Evolutionary conservation across 2,888 invertebrate species (phyloP).

Genomic region (Branchipolynoe longqiensis): DNA sequence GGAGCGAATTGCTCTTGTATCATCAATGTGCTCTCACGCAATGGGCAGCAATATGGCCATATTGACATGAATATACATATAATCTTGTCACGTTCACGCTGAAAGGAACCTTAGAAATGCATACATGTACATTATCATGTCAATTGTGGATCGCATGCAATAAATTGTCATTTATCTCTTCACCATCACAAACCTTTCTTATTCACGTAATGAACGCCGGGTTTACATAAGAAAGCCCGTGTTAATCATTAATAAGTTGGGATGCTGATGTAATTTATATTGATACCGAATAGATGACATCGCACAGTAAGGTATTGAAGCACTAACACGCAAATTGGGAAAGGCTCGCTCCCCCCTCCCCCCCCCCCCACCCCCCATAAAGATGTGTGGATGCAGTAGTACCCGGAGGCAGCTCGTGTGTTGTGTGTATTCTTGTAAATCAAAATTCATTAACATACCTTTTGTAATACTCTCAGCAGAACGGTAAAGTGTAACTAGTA

Average conservation of each 20-base stretch:
- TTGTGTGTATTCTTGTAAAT: no score
- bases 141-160: background rate
- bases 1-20: no score
- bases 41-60: background rate
- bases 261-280: background rate
- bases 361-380: background rate
- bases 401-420: no score
- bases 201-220: background rate
- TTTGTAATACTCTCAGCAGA: no score
- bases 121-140: background rate
- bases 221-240: no score
- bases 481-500: no score
- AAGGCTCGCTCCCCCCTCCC: background rate
- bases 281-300: background rate
- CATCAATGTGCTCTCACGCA: no score
- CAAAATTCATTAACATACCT: no score
- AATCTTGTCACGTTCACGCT: no score
- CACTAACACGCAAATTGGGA: background rate
- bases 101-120: no score
- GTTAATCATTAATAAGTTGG: background rate
- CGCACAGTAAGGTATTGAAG: background rate
- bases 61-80: background rate
- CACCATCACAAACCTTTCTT: background rate
- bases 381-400: no score
- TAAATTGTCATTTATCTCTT: background rate